These are phyloP conservation scores for Drosophila truncata DNA, from an alignment of 1,140 invertebrate genomes.

Conservation along the genomic window DNA sequence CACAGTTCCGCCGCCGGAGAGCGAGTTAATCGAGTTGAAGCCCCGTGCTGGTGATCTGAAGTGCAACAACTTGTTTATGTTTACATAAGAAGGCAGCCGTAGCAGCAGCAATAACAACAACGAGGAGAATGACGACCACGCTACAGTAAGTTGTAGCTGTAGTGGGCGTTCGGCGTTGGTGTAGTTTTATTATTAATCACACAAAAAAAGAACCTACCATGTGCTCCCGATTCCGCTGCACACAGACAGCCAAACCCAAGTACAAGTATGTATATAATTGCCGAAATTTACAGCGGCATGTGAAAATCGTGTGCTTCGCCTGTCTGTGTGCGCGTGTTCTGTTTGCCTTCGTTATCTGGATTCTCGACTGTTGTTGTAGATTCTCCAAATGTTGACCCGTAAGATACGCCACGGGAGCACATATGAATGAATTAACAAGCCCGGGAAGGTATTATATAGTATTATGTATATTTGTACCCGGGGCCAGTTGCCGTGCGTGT, in stretches of 20 bases:
- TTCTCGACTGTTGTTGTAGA: conserved; percentile 13
- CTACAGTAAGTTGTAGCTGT: conserved; percentile 65
- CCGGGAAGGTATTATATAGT: not conserved
- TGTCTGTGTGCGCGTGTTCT: conserved; percentile 23
- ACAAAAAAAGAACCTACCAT: conserved; percentile 30
- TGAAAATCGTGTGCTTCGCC: conserved; percentile 61
- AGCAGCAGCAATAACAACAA: conserved; percentile 48
- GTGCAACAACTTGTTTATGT: conserved; percentile 73
- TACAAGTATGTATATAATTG: conserved; percentile 50
- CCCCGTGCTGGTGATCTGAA: conserved; percentile 19
- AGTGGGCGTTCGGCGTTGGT: conserved; percentile 26
- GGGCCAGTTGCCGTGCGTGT: conserved; percentile 6
- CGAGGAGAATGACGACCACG: conserved; percentile 61
- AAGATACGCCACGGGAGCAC: conserved; percentile 16
- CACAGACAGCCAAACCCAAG: conserved; percentile 2
- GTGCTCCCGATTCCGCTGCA: conserved; percentile 44
- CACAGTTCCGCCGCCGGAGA: conserved; percentile 47
- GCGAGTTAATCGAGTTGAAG: conserved; percentile 20
- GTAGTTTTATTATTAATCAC: conserved; percentile 47
- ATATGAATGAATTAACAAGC: conserved; percentile 47
- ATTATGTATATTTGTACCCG: not conserved
- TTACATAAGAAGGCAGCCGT: conserved; percentile 69
- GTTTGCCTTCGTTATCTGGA: conserved; percentile 28
- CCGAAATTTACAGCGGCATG: conserved; percentile 67
- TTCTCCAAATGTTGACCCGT: conserved; percentile 35